Conservation (phyloP, 92 coral and sea anemone species). For the Montipora capitata region DNA sequence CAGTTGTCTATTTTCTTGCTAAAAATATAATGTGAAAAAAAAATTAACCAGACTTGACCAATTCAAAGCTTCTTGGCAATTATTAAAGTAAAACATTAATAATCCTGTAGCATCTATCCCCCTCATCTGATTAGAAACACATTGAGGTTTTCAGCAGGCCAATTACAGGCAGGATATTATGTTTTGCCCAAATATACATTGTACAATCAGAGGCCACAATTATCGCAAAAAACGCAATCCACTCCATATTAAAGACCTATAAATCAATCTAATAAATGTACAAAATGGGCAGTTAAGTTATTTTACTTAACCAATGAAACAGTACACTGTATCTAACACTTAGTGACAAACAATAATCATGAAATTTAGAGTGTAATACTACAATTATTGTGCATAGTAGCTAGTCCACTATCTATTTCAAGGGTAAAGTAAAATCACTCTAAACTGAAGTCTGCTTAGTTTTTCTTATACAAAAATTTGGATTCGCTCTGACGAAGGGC, state of each 20-base stretch:
- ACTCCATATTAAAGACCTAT: no score
- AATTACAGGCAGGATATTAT: neutral
- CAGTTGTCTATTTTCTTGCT: constrained; percentile 30
- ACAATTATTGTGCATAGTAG: no score
- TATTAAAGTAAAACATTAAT: neutral
- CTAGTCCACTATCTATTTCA: neutral
- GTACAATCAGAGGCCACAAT: neutral
- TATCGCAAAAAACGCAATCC: no score
- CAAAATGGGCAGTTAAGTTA: neutral
- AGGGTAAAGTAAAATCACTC: neutral
- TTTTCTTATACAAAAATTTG: neutral
- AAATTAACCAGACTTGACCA: neutral
- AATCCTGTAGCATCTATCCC: neutral
- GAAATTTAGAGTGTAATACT: neutral
- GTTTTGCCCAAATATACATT: neutral
- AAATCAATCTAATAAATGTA: neutral
- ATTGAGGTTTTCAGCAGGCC: neutral
- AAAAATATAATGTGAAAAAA: neutral
- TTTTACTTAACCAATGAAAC: neutral
- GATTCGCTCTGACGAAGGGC: no score
- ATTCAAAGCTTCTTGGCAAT: neutral
- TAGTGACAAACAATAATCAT: neutral
- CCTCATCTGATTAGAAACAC: neutral
- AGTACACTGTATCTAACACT: neutral
- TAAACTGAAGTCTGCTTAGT: no score